phyloP scores from a whole-genome alignment of 2,113 vertebrate species.

The Anarhynchus alexandrinus region DNA sequence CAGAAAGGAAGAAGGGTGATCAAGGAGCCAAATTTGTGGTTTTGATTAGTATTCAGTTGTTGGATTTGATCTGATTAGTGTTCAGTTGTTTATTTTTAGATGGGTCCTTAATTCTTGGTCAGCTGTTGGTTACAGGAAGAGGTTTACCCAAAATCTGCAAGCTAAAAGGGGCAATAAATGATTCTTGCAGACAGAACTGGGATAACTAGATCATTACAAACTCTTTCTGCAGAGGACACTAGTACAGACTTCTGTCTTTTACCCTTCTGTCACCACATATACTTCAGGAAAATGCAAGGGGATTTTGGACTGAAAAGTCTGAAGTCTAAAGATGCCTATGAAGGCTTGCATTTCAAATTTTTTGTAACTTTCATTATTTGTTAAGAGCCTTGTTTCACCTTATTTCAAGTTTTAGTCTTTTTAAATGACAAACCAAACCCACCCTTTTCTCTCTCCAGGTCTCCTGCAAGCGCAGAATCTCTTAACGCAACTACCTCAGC shows the following conservation, averaged over 20 bases:
- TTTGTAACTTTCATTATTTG: background rate
- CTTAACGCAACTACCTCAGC: constrained; percentile 99
- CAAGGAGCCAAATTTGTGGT: background rate
- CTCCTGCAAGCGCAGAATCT: constrained; percentile 97
- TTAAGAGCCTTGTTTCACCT: background rate
- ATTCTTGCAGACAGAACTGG: background rate
- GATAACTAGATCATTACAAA: background rate
- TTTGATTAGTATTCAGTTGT: background rate
- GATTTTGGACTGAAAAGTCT: background rate
- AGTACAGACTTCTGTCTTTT: background rate
- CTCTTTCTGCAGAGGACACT: background rate
- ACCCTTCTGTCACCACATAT: background rate
- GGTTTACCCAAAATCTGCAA: background rate
- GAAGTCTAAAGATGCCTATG: background rate
- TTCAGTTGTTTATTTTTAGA: background rate
- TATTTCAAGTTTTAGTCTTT: background rate
- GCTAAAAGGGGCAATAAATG: background rate
- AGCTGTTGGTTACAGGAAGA: background rate
- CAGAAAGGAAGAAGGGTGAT: background rate
- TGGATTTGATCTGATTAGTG: background rate
- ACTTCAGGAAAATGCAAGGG: background rate
- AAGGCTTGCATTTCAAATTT: background rate
- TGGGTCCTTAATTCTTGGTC: background rate
- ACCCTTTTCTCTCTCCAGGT: constrained; percentile 69
- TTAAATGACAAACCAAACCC: background rate